Evolutionary conservation across 2,797 vertebrate genomes (phyloP).

Genomic region (Gambelia wislizenii): DNA sequence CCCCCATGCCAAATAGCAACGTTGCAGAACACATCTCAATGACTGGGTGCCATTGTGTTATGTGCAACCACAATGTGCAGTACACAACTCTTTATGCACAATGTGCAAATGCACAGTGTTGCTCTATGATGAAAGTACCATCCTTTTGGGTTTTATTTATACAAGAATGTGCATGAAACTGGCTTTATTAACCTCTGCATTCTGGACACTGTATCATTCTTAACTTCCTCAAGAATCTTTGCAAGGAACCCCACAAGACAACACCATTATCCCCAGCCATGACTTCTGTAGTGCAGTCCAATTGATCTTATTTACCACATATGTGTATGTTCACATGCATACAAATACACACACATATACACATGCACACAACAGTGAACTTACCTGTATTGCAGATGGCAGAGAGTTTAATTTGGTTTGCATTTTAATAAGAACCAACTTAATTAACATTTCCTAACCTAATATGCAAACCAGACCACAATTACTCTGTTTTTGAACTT

Average conservation of each 20-base stretch:
- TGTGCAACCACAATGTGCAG: too few relatives aligned
- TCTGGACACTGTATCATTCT: constrained; percentile 78
- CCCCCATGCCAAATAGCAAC: too few relatives aligned
- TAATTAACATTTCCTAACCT: background rate
- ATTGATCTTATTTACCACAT: background rate
- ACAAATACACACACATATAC: too few relatives aligned
- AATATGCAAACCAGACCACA: background rate
- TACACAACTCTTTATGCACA: too few relatives aligned
- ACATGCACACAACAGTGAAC: background rate
- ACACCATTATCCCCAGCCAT: constrained; percentile 71
- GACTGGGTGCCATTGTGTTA: too few relatives aligned
- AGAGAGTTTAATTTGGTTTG: background rate
- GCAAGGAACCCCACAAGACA: constrained; percentile 47
- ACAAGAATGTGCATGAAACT: background rate
- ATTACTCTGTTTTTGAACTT: background rate
- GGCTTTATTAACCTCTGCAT: constrained; percentile 84
- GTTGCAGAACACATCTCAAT: too few relatives aligned
- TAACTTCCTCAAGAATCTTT: constrained; percentile 81
- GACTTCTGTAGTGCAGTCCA: constrained; percentile 80
- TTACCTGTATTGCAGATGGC: background rate
- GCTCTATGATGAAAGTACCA: accelerated
- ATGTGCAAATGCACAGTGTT: background rate
- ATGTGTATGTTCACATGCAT: background rate
- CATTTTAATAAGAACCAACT: background rate
- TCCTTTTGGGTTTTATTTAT: constrained; percentile 48